Conservation (phyloP, 1,140 invertebrate genomes). For the Melanaphis sacchari region DNA sequence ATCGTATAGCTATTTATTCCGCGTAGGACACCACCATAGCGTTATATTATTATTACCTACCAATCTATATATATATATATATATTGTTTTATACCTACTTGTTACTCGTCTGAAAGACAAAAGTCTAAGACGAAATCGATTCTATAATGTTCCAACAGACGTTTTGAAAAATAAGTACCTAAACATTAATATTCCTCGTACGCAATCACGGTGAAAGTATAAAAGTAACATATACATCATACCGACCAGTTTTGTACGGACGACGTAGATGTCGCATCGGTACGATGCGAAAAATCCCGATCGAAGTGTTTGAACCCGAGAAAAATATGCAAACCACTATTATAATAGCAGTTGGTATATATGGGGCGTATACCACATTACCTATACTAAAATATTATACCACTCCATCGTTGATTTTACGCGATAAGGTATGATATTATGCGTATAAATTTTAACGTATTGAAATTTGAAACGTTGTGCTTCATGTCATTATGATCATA, state of each 20-base stretch:
- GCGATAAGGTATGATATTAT: neutral
- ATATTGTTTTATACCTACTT: neutral
- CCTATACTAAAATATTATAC: neutral
- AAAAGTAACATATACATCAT: neutral
- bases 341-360: neutral
- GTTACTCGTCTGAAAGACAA: neutral
- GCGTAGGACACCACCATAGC: too few relatives aligned
- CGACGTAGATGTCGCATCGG: neutral
- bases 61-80: too few relatives aligned
- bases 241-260: constrained; percentile 26
- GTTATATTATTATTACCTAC: too few relatives aligned
- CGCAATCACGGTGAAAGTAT: constrained; percentile 53
- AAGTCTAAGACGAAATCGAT: constrained; percentile 34
- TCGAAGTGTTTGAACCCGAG: neutral
- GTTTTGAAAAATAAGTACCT: constrained; percentile 32
- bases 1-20: too few relatives aligned
- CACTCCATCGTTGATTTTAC: neutral
- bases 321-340: neutral
- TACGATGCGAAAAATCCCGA: constrained; percentile 2
- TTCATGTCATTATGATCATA: neutral
- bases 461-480: neutral
- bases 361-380: neutral
- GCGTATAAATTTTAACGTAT: neutral
- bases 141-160: constrained; percentile 19
- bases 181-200: constrained; percentile 34